Base-by-base conservation (phyloP, 2,888 invertebrate species). In the Caradrina kadenii region DNA sequence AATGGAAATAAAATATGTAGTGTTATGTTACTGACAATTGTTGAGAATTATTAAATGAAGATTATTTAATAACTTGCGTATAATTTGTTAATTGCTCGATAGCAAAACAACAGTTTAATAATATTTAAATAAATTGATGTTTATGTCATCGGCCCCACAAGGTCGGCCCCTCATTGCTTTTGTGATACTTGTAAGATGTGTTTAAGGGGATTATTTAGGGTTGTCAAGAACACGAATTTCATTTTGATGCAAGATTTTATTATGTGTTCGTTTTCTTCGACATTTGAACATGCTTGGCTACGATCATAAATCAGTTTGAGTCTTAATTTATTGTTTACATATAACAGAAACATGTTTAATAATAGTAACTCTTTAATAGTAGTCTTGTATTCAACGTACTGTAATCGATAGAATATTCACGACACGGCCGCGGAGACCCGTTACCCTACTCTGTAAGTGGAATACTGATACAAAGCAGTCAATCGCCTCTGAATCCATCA, bases 391-490 rank as follows among this genome's bases (percentile, higher is more conserved):
- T 54, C 80, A 77, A 79, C 56, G 54, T 69, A 60, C 82, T 87
- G 82, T 84, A 85, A 58, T 65, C 70, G 79, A 89, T 89, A 83
- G 82, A 69, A 86, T 89, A 93, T 92, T 92, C 92, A 88, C 84
- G 81, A 81, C 91, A 88, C 88, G 88, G 75, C 79, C 83, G 80
- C 81, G 70, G 79, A 84, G 83, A 81, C 88, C 93, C 93, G 92
- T 92, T 94, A 93, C 84, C 90, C 91, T 88, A 90, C 90, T 91
- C 89, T 84, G 81, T 83, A 89, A 87, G 88, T 91, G 73, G 93
- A 90, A 91, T 93, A 92, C 88, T 89, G 88, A 92, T 89, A 89
- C 89, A 88, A 88, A 87, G 89, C 85, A 79, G 84, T 84, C 86
- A 74, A 84, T 84, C 71, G 81, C 52, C 54, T 69, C 73, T 76